A percentile compares a stretch with the other conserved stretches of the same genome.
phyloP scores from a whole-genome alignment of 2,797 vertebrate species.

The Pangasius mekongensis region DNA sequence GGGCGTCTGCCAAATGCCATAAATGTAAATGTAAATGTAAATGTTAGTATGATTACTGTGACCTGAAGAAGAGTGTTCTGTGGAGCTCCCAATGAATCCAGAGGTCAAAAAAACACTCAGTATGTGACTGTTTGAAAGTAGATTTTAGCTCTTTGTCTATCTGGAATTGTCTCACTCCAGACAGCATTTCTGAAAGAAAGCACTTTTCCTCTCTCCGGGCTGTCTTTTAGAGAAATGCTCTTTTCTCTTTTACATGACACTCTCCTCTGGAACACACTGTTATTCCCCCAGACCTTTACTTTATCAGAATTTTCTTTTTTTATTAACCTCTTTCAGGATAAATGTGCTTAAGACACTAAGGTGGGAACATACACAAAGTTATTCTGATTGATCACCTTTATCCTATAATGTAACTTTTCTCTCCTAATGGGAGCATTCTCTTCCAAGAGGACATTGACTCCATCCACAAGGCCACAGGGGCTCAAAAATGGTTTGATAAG shows the following conservation, averaged over 20 bases:
- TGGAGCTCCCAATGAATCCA: background rate
- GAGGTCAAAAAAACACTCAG: slow-evolving; percentile 24
- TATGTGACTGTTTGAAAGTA: slow-evolving; percentile 11
- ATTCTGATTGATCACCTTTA: background rate
- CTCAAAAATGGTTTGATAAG: background rate
- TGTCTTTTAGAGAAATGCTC: slow-evolving; percentile 20
- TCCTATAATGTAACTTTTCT: background rate
- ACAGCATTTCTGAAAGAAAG: slow-evolving; percentile 39
- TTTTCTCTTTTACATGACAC: background rate
- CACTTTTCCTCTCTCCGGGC: slow-evolving; percentile 12
- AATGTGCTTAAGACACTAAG: slow-evolving; percentile 21
- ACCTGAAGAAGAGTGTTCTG: slow-evolving; percentile 6
- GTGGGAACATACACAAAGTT: slow-evolving; percentile 4
- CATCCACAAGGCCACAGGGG: background rate
- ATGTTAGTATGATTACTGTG: background rate
- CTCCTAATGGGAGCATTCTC: background rate
- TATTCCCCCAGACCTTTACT: background rate
- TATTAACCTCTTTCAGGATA: slow-evolving; percentile 20
- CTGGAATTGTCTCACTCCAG: slow-evolving; percentile 32
- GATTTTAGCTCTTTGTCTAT: slow-evolving; percentile 46
- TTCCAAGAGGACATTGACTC: background rate
- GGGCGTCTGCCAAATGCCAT: too few relatives aligned
- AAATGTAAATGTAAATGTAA: too few relatives aligned
- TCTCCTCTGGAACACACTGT: slow-evolving; percentile 25
- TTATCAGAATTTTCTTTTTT: slow-evolving; percentile 8